These are phyloP conservation scores for Hirundichthys speculiger DNA, from an alignment of 2,113 vertebrate species.

Conservation along the genomic window DNA sequence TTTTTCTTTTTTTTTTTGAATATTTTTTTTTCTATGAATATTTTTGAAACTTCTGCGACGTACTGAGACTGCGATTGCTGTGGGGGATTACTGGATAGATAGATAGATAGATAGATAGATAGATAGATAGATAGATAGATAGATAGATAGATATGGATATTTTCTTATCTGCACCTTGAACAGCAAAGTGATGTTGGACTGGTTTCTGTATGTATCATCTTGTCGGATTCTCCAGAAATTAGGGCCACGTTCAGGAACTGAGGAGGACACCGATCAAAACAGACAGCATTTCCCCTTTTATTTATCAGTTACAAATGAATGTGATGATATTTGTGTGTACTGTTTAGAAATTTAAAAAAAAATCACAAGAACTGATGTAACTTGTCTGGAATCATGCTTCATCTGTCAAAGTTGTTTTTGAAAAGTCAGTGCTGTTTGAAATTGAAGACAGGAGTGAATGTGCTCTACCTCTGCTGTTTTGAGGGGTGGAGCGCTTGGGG, in stretches of 20 bases:
- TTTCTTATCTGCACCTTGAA: slow-evolving; percentile 84
- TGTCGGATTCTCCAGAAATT: slow-evolving; percentile 89
- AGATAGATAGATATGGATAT: no score
- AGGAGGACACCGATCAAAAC: slow-evolving; percentile 25
- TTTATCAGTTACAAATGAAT: neutral
- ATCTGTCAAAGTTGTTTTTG: neutral
- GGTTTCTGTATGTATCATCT: slow-evolving; percentile 74
- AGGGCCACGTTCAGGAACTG: slow-evolving; percentile 89
- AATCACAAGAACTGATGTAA: slow-evolving; percentile 4
- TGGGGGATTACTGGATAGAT: no score
- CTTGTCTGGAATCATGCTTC: neutral
- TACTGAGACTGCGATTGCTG: no score
- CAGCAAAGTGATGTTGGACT: slow-evolving; percentile 86
- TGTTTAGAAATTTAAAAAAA: no score
- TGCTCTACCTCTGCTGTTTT: slow-evolving; percentile 85
- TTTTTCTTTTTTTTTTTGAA: no score
- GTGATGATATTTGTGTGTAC: neutral
- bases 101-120: no score
- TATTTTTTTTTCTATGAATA: no score
- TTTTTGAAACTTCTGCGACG: no score
- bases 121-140: no score
- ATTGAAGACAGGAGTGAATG: no score
- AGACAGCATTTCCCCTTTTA: neutral
- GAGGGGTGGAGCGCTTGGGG: slow-evolving; percentile 70
- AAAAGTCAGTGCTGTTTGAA: neutral